Conservation (phyloP, 2,113 vertebrate species). For the Myotis brandtii region DNA sequence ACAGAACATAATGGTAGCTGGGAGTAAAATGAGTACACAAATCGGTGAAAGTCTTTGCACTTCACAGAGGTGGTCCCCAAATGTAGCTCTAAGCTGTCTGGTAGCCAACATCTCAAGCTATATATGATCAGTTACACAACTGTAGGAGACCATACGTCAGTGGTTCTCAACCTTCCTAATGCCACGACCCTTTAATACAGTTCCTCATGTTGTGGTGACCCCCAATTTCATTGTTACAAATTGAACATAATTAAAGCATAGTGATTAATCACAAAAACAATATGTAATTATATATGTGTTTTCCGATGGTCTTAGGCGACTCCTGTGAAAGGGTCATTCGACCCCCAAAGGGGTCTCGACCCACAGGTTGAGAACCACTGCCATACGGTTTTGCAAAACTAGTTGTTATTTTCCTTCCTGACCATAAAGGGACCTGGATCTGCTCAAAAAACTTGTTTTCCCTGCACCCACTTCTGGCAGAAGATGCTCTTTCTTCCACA, state of each 20-base stretch:
- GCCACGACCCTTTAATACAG: too few relatives aligned
- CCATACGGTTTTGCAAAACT: not conserved
- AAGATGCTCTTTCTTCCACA: not conserved
- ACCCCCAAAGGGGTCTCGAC: too few relatives aligned
- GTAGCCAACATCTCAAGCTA: not conserved
- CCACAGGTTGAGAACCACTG: too few relatives aligned
- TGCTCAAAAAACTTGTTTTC: not conserved
- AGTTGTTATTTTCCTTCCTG: not conserved
- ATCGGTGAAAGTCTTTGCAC: not conserved
- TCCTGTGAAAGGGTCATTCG: too few relatives aligned
- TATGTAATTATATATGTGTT: too few relatives aligned
- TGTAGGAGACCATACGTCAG: too few relatives aligned
- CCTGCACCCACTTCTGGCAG: fast-evolving
- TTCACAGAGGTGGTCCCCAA: not conserved
- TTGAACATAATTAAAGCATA: too few relatives aligned
- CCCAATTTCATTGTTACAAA: too few relatives aligned
- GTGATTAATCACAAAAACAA: too few relatives aligned
- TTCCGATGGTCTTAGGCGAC: too few relatives aligned
- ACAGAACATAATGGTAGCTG: not conserved
- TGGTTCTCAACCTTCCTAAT: too few relatives aligned
- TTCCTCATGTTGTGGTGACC: too few relatives aligned
- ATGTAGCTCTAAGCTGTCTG: not conserved
- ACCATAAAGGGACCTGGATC: not conserved
- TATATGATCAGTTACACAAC: not conserved
- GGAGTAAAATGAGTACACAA: fast-evolving